Evolutionary conservation across 1,140 invertebrate genomes (phyloP), one percentile per base, ranked within the genome.

Genomic region (Drosophila sproati): DNA sequence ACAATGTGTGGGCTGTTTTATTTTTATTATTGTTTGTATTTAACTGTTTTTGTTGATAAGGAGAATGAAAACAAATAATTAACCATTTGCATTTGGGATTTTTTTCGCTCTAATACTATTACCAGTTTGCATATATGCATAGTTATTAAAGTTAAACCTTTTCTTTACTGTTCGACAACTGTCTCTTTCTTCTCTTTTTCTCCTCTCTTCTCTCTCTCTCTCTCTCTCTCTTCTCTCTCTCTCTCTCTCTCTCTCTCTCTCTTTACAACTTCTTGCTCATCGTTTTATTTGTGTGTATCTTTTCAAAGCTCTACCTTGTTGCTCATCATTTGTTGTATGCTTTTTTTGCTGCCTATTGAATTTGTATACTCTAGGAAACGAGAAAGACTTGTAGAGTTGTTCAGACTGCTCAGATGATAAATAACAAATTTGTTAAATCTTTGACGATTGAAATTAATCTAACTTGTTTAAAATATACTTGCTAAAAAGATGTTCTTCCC

Each of bases 261-360:
- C 7, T 28, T 4, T 31, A 35, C 32, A 48, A 45, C 35, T 52
- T 48, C 43, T 61, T 61, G 29, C 51, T 55, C 10, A 35, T 45
- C 37, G 20, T 45, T 67, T 12, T 64, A 8, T 28, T 64, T 62
- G 32, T 52, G 31, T 52, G 28, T 63, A 37, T 47, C 32, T 41
- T 28, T 4, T 50, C 41, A 47, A 28, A 35, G 57, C 60, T 68
- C 28, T 51, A 8, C 47, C 37, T 59, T 48, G 51, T 55, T 56
- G 8, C 41, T 55, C 55, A 39, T 34, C 34, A 45, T 31, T 71
- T 20, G 32, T 31, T 68, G 29, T 32, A 50, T 66, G 29, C 6
- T 34, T 64, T 63, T 66, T 43, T 37, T 54, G 5, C 34, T 37
- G 45, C 10, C 2, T 32, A 29, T 61, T 37, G 8, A 35, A n/a